Evolutionary conservation across 2,113 vertebrate genomes (phyloP).

Genomic region (Pachycephala philippinensis): DNA sequence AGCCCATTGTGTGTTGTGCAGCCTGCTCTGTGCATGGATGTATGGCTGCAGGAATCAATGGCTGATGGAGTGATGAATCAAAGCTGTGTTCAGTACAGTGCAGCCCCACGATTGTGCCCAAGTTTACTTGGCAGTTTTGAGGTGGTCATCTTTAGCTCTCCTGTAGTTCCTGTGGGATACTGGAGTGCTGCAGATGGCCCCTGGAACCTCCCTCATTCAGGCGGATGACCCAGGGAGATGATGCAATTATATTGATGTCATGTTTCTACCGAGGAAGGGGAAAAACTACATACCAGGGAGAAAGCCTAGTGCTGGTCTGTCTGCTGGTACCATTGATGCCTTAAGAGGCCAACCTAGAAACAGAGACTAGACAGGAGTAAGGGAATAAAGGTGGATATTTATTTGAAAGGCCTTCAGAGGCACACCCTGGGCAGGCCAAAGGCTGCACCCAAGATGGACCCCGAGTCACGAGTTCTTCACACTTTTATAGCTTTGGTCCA

Average conservation of each 20-base stretch:
- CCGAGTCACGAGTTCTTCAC: too few relatives aligned
- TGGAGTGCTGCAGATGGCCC: background rate
- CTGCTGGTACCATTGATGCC: background rate
- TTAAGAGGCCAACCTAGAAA: too few relatives aligned
- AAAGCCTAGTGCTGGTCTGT: background rate
- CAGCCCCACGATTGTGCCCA: background rate
- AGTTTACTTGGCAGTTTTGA: background rate
- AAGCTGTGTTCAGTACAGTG: background rate
- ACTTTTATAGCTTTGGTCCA: too few relatives aligned
- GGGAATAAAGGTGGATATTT: too few relatives aligned
- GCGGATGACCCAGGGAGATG: background rate
- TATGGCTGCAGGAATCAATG: background rate
- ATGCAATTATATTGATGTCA: background rate
- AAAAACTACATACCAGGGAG: fast-evolving
- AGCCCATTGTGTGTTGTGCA: background rate
- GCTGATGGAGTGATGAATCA: background rate
- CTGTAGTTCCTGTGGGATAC: background rate
- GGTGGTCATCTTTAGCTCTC: background rate
- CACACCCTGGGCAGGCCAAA: too few relatives aligned
- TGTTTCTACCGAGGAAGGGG: background rate
- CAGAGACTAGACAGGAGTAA: too few relatives aligned
- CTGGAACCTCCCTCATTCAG: background rate
- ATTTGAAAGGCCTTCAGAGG: too few relatives aligned
- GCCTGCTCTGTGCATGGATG: background rate
- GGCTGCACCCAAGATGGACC: too few relatives aligned